Percentiles rank a stretch among this genome's conserved stretches.
These are phyloP conservation scores for Aphaenogaster ashmeadi DNA, from an alignment of 1,140 invertebrate species.

Conservation along the genomic window DNA sequence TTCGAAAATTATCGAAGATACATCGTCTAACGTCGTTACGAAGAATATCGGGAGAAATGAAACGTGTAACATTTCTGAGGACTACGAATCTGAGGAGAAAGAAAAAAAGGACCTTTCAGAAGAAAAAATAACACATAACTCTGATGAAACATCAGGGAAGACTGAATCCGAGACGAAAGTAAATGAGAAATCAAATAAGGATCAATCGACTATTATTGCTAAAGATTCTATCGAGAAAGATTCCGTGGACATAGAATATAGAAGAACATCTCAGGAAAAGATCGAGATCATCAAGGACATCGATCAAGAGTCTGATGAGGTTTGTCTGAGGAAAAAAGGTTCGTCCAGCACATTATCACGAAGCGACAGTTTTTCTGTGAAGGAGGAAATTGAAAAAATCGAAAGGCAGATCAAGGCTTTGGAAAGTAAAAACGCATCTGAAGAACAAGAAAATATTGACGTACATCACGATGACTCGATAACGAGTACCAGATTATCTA, in stretches of 20 bases:
- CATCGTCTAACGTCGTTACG: not conserved
- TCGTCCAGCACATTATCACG: slow-evolving; percentile 69
- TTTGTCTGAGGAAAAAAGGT: slow-evolving; percentile 54
- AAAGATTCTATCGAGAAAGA: slow-evolving; percentile 10
- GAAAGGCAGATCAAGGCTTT: slow-evolving; percentile 83
- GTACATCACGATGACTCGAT: slow-evolving; percentile 5
- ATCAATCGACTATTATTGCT: not conserved
- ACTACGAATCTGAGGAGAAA: not conserved
- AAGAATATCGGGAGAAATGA: not conserved
- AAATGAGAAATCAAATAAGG: not conserved
- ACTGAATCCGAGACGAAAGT: not conserved
- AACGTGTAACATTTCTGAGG: not conserved
- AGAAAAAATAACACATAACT: not conserved
- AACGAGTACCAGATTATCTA: slow-evolving; percentile 69
- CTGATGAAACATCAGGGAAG: not conserved
- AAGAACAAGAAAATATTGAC: slow-evolving; percentile 48
- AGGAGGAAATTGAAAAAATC: slow-evolving; percentile 85
- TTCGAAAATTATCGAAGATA: not conserved
- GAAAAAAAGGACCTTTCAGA: not conserved
- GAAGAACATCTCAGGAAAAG: slow-evolving; percentile 64
- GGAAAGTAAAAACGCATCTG: slow-evolving; percentile 71
- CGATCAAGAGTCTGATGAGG: slow-evolving; percentile 64
- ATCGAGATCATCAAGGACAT: slow-evolving; percentile 73
- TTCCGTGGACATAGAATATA: slow-evolving; percentile 66
- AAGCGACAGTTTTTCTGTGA: slow-evolving; percentile 82